phyloP scores from a whole-genome alignment of 2,888 invertebrate species.

The Drosophila pegasa region DNA sequence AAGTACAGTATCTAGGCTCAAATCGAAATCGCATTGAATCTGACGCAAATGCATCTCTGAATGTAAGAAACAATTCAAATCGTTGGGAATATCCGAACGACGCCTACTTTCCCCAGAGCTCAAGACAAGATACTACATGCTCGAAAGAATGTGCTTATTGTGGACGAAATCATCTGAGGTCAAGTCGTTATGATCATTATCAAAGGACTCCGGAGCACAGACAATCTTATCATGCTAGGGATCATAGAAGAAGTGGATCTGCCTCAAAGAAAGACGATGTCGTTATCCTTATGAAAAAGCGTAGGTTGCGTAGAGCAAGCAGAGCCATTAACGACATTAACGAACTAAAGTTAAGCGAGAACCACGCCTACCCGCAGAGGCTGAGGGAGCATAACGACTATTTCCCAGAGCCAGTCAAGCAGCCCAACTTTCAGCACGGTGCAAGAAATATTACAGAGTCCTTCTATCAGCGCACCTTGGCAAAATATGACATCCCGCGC shows the following conservation, averaged over 20 bases:
- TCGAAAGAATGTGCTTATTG: background rate
- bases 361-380: background rate
- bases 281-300: background rate
- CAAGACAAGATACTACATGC: background rate
- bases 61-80: background rate
- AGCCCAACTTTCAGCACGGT: background rate
- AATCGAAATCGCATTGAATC: background rate
- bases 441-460: background rate
- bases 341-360: background rate
- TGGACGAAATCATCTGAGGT: background rate
- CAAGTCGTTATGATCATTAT: background rate
- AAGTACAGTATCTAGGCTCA: background rate
- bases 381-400: too few species aligned
- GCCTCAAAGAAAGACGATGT: background rate
- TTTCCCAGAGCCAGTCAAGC: too few species aligned
- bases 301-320: background rate
- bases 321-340: background rate
- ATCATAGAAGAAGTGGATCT: too few species aligned
- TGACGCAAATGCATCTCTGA: background rate
- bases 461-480: conserved; percentile 45
- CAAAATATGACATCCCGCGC: conserved; percentile 37
- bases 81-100: background rate
- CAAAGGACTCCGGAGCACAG: background rate
- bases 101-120: background rate
- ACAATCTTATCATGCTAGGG: too few species aligned